phyloP scores from a whole-genome alignment of 2,888 invertebrate species.

The Serrognathus titanus region DNA sequence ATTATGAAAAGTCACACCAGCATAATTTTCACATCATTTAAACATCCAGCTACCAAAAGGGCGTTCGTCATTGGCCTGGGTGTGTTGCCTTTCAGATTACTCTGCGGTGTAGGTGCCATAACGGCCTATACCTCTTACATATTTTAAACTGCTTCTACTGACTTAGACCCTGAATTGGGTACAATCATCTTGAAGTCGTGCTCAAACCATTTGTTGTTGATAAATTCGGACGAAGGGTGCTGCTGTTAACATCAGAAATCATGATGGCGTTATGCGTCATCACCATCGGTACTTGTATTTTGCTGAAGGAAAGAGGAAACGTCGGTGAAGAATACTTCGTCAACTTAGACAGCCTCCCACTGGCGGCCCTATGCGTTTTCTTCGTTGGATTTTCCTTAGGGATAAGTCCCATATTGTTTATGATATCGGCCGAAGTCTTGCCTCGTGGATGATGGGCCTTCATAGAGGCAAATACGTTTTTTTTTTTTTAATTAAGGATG shows the following conservation, averaged over 20 bases:
- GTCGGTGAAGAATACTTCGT: slow-evolving; percentile 42
- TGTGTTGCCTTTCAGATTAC: slow-evolving; percentile 67
- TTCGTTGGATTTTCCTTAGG: slow-evolving; percentile 76
- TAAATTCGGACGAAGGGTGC: slow-evolving; percentile 67
- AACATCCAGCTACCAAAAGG: slow-evolving; percentile 62
- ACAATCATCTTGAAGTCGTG: slow-evolving; percentile 61
- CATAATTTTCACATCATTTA: too few species aligned
- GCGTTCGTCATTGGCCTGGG: slow-evolving; percentile 67
- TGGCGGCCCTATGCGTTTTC: slow-evolving; percentile 66
- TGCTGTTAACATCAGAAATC: slow-evolving; percentile 65
- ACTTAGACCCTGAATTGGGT: slow-evolving; percentile 46
- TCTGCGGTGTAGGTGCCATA: slow-evolving; percentile 60
- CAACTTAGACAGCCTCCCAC: slow-evolving; percentile 65
- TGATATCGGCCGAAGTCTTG: slow-evolving; percentile 73
- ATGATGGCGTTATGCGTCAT: slow-evolving; percentile 66
- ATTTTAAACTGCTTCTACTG: slow-evolving; percentile 52
- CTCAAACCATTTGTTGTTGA: slow-evolving; percentile 74
- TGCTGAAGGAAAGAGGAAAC: slow-evolving; percentile 32
- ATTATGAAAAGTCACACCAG: slow-evolving; percentile 48
- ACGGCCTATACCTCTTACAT: slow-evolving; percentile 59
- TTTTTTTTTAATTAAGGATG: slow-evolving; percentile 51
- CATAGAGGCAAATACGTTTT: slow-evolving; percentile 67
- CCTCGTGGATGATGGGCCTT: slow-evolving; percentile 76
- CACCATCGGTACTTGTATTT: slow-evolving; percentile 65
- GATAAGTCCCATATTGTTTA: slow-evolving; percentile 80